Evolutionary conservation across 1,140 invertebrate genomes (phyloP).

Genomic region (Drosophila carrolli): DNA sequence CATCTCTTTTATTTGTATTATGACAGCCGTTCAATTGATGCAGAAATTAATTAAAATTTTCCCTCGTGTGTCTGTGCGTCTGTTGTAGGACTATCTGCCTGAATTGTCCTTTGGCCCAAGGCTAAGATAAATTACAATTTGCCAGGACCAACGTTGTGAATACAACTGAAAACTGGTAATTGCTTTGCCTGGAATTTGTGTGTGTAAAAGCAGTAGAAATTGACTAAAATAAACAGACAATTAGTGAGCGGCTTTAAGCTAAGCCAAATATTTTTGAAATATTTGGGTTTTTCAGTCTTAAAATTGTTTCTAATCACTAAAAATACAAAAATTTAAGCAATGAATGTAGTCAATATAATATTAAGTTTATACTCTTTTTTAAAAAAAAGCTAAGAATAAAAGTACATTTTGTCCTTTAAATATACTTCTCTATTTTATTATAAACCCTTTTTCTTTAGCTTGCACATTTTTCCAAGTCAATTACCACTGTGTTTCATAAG

Average conservation of each 20-base stretch:
- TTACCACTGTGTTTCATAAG: constrained; percentile 28
- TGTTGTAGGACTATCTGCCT: constrained; percentile 27
- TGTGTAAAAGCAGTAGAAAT: constrained; percentile 20
- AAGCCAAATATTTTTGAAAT: neutral
- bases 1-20: constrained; percentile 69
- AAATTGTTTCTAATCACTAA: neutral
- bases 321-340: too few relatives aligned
- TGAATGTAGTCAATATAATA: too few relatives aligned
- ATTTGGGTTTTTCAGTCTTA: neutral
- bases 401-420: too few relatives aligned
- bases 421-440: too few relatives aligned
- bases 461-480: neutral
- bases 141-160: constrained; percentile 26
- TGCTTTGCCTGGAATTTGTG: constrained; percentile 34
- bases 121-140: constrained; percentile 60
- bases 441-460: neutral
- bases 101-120: constrained; percentile 49
- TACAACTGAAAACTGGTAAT: constrained; percentile 43
- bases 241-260: neutral
- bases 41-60: constrained; percentile 79
- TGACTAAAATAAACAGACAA: constrained; percentile 14
- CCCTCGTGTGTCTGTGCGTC: constrained; percentile 12
- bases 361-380: too few relatives aligned
- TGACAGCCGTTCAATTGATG: constrained; percentile 67
- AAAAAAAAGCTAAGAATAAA: too few relatives aligned